Conservation (phyloP, 2,113 vertebrate genomes). For the Puntigrus tetrazona region DNA sequence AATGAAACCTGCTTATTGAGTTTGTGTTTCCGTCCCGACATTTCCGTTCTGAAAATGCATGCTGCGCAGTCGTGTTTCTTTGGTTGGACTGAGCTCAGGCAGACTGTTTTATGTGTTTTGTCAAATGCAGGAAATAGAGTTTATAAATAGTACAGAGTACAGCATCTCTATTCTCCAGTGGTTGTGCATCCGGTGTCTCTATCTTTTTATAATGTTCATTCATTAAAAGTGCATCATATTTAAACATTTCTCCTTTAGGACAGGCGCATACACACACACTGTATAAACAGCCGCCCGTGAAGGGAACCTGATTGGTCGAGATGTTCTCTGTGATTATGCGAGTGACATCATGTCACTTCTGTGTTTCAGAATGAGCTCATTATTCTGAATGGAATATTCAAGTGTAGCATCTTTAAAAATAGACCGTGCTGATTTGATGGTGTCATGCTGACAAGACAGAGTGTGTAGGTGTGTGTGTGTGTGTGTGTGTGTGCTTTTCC, state of each 20-base stretch:
- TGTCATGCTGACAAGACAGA: not conserved
- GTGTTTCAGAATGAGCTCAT: not conserved
- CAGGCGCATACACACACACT: not conserved
- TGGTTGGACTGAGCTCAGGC: not conserved
- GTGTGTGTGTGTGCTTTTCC: not conserved
- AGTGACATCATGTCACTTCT: not conserved
- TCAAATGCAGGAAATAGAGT: not conserved
- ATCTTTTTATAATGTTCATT: not conserved
- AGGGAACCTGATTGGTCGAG: not conserved
- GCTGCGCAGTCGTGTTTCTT: not conserved
- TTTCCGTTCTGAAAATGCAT: not conserved
- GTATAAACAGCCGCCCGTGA: not conserved
- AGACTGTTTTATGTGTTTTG: not conserved
- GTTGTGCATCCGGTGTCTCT: not conserved
- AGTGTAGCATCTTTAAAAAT: not conserved
- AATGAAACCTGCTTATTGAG: not conserved
- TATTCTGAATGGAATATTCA: slow-evolving; percentile 3
- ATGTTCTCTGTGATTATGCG: not conserved
- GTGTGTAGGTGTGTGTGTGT: not conserved
- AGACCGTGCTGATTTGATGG: not conserved
- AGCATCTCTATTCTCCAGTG: not conserved
- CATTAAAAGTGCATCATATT: not conserved
- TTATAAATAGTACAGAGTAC: not conserved
- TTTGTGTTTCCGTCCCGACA: not conserved
- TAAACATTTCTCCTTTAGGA: not conserved